Percentiles rank a stretch among this genome's conserved stretches.
phyloP scores from a whole-genome alignment of 2,113 vertebrate genomes.

The Herpetotheres cachinnans region DNA sequence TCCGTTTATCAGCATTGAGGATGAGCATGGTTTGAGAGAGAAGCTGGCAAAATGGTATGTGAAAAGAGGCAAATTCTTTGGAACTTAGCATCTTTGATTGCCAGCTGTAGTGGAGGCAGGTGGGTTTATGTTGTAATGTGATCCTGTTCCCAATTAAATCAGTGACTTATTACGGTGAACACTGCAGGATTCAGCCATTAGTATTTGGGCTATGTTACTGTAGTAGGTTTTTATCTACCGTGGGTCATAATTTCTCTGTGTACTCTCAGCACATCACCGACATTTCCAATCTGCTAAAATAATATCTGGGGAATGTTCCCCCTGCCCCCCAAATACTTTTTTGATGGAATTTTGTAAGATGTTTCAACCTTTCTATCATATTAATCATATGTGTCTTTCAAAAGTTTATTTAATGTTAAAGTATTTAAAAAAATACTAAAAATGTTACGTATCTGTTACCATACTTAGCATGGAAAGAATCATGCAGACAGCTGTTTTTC shows the following conservation, averaged over 20 bases:
- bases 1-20: background rate
- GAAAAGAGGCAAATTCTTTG: background rate
- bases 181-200: background rate
- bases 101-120: background rate
- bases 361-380: background rate
- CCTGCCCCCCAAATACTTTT: background rate
- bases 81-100: background rate
- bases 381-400: background rate
- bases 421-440: background rate
- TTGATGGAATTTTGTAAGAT: background rate
- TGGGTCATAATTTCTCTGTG: background rate
- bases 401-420: background rate
- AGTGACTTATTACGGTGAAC: background rate
- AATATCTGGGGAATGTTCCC: background rate
- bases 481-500: background rate
- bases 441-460: background rate
- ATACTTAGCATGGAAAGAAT: background rate
- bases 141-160: background rate
- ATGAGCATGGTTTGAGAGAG: background rate
- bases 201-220: background rate
- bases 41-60: background rate
- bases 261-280: background rate
- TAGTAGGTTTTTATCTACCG: background rate
- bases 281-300: background rate
- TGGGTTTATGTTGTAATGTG: background rate